Evolutionary conservation across 2,797 vertebrate species (phyloP).

Genomic region (Sebastes vulpes): DNA sequence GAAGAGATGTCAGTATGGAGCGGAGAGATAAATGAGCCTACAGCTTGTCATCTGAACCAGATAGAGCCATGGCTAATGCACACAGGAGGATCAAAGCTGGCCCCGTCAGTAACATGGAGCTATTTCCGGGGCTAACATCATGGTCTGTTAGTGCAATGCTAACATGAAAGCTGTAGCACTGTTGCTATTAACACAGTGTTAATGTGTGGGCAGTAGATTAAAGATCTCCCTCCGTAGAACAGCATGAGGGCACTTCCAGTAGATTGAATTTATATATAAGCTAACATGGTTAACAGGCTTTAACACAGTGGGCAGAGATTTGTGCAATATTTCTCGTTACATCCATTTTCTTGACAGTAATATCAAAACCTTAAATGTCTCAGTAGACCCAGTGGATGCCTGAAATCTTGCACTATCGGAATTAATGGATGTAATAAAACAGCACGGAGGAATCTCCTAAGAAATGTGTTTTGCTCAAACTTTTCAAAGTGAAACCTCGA

Average conservation of each 20-base stretch:
- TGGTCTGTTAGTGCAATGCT: slow-evolving; percentile 44
- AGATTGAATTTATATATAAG: slow-evolving; percentile 11
- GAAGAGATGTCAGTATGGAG: slow-evolving; percentile 32
- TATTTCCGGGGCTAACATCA: slow-evolving; percentile 63
- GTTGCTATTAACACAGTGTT: slow-evolving; percentile 4
- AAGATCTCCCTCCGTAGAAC: slow-evolving; percentile 22
- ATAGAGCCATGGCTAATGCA: slow-evolving; percentile 64
- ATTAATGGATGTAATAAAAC: slow-evolving; percentile 10
- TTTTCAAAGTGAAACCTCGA: slow-evolving; percentile 17
- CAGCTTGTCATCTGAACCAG: slow-evolving; percentile 56
- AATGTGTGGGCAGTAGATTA: slow-evolving; percentile 43
- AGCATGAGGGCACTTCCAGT: slow-evolving; percentile 21
- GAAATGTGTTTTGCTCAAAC: slow-evolving; percentile 1
- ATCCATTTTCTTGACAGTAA: neutral
- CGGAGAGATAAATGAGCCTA: slow-evolving; percentile 39
- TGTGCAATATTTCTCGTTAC: slow-evolving; percentile 1
- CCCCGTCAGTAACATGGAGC: slow-evolving; percentile 52
- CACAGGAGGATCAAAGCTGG: slow-evolving; percentile 73
- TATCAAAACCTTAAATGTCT: slow-evolving; percentile 3
- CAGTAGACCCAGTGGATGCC: neutral
- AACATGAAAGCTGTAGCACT: slow-evolving; percentile 57
- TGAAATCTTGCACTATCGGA: neutral
- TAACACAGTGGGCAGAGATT: neutral
- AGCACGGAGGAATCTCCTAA: neutral
- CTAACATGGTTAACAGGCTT: slow-evolving; percentile 4